Evolutionary conservation across 2,888 invertebrate genomes (phyloP), one percentile per base, ranked within the genome.

Genomic region (Rapana venosa): DNA sequence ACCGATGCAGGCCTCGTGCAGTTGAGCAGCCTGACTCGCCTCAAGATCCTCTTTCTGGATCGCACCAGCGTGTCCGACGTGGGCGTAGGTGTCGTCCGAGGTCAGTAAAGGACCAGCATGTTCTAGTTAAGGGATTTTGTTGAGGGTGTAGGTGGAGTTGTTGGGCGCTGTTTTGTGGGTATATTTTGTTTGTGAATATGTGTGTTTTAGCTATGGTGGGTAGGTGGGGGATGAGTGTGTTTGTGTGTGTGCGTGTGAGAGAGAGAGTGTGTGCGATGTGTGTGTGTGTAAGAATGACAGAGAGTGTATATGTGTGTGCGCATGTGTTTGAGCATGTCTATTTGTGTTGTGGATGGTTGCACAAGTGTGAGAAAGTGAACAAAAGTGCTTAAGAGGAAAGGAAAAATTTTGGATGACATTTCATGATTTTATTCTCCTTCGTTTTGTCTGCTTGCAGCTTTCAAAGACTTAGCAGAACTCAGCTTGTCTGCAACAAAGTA

Each of bases 11-110:
- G 95, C 13, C 92, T 95, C 92, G 83, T 92, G n/a, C 92, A 92
- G 87, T 90, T 96, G 66, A 91, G 93, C 92, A 94, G 92, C 32
- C 91, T 95, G 30, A 91, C 84, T 17, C 90, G 94, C 58, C 91
- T 96, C 56, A 94, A 95, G 90, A 94, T 94, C 30, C 91, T 96
- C 30, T 93, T 93, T 91, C 85, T 96, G 47, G 95, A 96, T 91
- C 92, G 94, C 90, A 95, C 95, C 11, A 36, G 90, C n/a, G 91
- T 95, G 13, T 93, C 95, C 17, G 94, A 95, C 91, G 92, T 90
- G 13, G 94, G 95, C 32, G 93, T 94, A 32, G 81, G 86, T 30
- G 88, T 94, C 30, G 90, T 95, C 85, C 90, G 92, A 91, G 92
- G 95, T 95, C 91, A 91, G 93, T 91, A 36, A 0, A 26, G n/a